Conservation (phyloP, 2,797 vertebrate genomes). For the Hafferia zeledoni region DNA sequence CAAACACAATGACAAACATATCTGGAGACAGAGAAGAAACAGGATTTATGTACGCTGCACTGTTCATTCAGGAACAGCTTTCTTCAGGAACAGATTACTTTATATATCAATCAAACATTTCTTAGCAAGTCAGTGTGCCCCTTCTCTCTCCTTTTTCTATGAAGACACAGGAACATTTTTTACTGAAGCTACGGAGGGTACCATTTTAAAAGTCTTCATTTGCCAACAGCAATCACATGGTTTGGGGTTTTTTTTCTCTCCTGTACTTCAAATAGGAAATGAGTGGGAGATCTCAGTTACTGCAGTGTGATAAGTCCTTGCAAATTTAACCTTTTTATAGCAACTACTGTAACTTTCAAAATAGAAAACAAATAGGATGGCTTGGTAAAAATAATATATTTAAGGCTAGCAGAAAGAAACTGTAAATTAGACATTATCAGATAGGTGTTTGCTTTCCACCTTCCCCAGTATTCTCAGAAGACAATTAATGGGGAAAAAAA, state of each 20-base stretch:
- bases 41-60: slow-evolving; percentile 4
- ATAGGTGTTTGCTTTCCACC: neutral
- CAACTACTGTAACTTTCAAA: slow-evolving; percentile 66
- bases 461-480: neutral
- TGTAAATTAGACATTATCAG: neutral
- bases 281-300: slow-evolving; percentile 68
- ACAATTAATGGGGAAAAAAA: neutral
- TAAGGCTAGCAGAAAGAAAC: slow-evolving; percentile 44
- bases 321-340: slow-evolving; percentile 71
- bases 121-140: neutral
- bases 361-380: slow-evolving; percentile 66
- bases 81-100: slow-evolving; percentile 33
- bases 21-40: slow-evolving; percentile 20
- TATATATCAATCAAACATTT: slow-evolving; percentile 44
- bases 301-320: slow-evolving; percentile 62
- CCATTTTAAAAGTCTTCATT: slow-evolving; percentile 56
- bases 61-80: slow-evolving; percentile 24
- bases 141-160: neutral
- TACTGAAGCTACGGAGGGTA: slow-evolving; percentile 5
- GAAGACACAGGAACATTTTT: slow-evolving; percentile 28
- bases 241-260: neutral
- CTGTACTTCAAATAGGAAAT: slow-evolving; percentile 67
- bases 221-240: slow-evolving; percentile 54
- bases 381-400: slow-evolving; percentile 52
- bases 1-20: slow-evolving; percentile 46